These are phyloP conservation scores for Napeogenes inachia DNA, from an alignment of 2,888 invertebrate species.

Conservation along the genomic window DNA sequence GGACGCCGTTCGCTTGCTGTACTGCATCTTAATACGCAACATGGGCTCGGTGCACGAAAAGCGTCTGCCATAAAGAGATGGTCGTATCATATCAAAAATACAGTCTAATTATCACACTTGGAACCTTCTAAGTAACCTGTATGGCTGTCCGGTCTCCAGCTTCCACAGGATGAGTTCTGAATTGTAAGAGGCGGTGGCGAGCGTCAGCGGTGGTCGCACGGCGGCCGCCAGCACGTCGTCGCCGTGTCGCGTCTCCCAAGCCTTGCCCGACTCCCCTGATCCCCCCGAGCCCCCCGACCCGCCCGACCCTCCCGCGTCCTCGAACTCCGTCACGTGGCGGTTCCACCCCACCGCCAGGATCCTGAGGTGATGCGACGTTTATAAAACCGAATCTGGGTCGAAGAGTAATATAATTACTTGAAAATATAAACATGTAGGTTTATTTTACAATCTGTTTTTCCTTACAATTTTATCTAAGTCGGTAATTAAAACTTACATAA, in stretches of 20 bases:
- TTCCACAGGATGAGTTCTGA: conserved; percentile 90
- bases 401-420: too few species aligned
- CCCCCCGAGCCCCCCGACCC: conserved; percentile 57
- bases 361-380: conserved; percentile 42
- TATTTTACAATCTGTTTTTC: too few species aligned
- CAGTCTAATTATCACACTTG: neutral
- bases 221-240: conserved; percentile 87
- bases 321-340: conserved; percentile 82
- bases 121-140: conserved; percentile 51
- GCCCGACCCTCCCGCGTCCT: conserved; percentile 64
- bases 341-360: conserved; percentile 90
- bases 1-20: conserved; percentile 54
- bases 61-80: conserved; percentile 41
- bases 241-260: conserved; percentile 84
- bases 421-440: too few species aligned
- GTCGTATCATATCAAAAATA: neutral
- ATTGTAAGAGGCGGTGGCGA: conserved; percentile 86
- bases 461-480: neutral
- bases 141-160: conserved; percentile 87
- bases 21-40: conserved; percentile 76
- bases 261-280: conserved; percentile 85
- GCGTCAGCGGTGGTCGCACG: conserved; percentile 79
- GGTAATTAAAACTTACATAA: neutral
- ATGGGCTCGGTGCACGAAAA: conserved; percentile 77
- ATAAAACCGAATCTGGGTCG: too few species aligned